phyloP scores from a whole-genome alignment of 2,797 vertebrate species.

The Gila robusta region DNA sequence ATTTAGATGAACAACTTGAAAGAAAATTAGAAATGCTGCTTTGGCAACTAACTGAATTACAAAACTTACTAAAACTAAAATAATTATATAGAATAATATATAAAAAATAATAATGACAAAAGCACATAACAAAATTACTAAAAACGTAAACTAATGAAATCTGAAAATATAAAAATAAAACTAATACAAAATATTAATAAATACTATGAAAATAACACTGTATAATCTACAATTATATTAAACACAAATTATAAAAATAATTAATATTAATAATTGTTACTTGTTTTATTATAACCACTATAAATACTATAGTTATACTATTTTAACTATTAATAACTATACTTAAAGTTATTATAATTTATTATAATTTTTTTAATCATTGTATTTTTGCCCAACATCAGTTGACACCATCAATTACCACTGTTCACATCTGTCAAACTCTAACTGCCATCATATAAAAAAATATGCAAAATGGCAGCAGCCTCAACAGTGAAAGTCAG shows the following conservation, averaged over 20 bases:
- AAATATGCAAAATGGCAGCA: not conserved
- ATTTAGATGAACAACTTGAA: not conserved
- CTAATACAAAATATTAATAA: not conserved
- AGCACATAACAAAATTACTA: not conserved
- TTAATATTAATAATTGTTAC: not conserved
- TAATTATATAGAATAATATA: not conserved
- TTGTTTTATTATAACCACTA: not conserved
- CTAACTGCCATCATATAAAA: not conserved
- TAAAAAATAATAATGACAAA: not conserved
- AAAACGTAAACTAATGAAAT: not conserved
- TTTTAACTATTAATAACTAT: not conserved
- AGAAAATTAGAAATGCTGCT: not conserved
- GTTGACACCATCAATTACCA: not conserved
- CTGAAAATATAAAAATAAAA: not conserved
- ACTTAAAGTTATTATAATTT: not conserved
- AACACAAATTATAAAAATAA: not conserved
- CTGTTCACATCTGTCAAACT: not conserved
- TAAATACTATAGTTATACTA: no score
- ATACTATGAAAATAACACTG: not conserved
- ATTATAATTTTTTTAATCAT: not conserved
- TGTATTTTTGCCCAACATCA: not conserved
- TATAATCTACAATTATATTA: not conserved
- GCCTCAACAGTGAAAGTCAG: constrained; percentile 17
- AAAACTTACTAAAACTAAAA: not conserved
- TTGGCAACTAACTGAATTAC: not conserved